phyloP scores from a whole-genome alignment of 2,888 invertebrate genomes.

The Amphipyra tragopoginis region DNA sequence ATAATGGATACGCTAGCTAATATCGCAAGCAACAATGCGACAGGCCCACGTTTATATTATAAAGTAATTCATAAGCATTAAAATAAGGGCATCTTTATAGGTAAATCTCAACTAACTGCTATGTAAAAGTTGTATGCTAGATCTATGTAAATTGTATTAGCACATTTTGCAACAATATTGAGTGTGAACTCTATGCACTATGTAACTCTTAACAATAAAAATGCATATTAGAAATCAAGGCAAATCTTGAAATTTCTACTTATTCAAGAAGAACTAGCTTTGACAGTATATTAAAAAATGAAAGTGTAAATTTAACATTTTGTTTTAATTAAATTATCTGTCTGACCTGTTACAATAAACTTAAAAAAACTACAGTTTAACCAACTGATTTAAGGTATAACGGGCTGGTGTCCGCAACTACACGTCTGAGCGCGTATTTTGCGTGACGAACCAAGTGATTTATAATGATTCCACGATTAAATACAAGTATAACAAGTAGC shows the following conservation, averaged over 20 bases:
- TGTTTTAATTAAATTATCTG: slow-evolving; percentile 1
- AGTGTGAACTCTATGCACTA: slow-evolving; percentile 18
- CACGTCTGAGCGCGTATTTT: too few species aligned
- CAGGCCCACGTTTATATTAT: background rate
- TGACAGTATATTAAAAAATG: background rate
- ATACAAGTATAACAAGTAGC: background rate
- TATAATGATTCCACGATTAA: background rate
- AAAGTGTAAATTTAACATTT: slow-evolving; percentile 2
- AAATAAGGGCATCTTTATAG: slow-evolving; percentile 11
- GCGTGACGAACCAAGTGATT: slow-evolving; percentile 15
- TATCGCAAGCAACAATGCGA: slow-evolving; percentile 10
- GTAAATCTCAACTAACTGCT: slow-evolving; percentile 16
- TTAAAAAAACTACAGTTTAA: slow-evolving; percentile 37
- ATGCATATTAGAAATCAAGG: slow-evolving; percentile 28
- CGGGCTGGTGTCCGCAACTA: too few species aligned
- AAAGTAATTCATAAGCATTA: slow-evolving; percentile 7
- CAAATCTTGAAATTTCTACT: slow-evolving; percentile 1
- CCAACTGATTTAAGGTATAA: too few species aligned
- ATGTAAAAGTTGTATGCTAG: slow-evolving; percentile 9
- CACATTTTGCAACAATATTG: slow-evolving; percentile 25
- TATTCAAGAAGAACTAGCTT: slow-evolving; percentile 12
- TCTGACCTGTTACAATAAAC: slow-evolving; percentile 20
- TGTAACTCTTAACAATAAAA: slow-evolving; percentile 34
- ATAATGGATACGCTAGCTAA: slow-evolving; percentile 18
- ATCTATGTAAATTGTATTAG: slow-evolving; percentile 13